phyloP scores from a whole-genome alignment of 1,140 invertebrate genomes.

The Drosophila sp. region DNA sequence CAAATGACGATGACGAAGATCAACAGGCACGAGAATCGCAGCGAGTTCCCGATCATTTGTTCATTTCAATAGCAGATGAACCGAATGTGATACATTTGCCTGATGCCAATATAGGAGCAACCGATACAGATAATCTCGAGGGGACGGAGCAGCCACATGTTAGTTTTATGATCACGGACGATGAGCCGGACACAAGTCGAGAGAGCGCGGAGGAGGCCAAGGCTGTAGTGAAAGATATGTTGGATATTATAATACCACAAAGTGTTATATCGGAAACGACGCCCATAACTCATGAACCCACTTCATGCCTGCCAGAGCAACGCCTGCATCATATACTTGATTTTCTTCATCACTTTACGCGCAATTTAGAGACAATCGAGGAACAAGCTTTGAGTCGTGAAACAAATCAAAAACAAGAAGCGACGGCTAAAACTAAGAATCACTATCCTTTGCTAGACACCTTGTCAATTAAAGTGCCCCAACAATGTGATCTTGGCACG shows the following conservation, averaged over 20 bases:
- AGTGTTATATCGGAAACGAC: not conserved
- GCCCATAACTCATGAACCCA: not conserved
- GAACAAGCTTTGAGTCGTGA: slow-evolving; percentile 11
- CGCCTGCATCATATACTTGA: slow-evolving; percentile 41
- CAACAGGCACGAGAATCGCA: slow-evolving; percentile 1
- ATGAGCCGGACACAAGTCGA: slow-evolving; percentile 15
- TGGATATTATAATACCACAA: slow-evolving; percentile 25
- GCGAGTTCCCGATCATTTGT: not conserved
- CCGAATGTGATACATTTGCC: slow-evolving; percentile 41
- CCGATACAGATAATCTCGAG: slow-evolving; percentile 48
- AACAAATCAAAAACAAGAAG: not conserved
- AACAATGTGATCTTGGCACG: slow-evolving; percentile 43
- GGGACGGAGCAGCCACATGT: slow-evolving; percentile 4
- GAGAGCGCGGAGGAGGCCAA: slow-evolving; percentile 9
- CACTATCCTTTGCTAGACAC: not conserved
- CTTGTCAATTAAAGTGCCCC: not conserved
- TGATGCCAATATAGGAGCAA: slow-evolving; percentile 49
- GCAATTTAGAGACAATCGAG: slow-evolving; percentile 50
- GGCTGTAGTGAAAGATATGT: slow-evolving; percentile 4
- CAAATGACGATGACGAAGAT: not conserved
- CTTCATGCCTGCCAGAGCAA: not conserved
- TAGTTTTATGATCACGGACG: slow-evolving; percentile 7
- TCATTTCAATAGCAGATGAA: not conserved
- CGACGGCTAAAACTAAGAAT: not conserved
- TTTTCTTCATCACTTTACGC: slow-evolving; percentile 50